A percentile compares a stretch with the other conserved stretches of the same genome.
phyloP scores from a whole-genome alignment of 2,113 vertebrate genomes.

The Chloropsis cyanopogon region DNA sequence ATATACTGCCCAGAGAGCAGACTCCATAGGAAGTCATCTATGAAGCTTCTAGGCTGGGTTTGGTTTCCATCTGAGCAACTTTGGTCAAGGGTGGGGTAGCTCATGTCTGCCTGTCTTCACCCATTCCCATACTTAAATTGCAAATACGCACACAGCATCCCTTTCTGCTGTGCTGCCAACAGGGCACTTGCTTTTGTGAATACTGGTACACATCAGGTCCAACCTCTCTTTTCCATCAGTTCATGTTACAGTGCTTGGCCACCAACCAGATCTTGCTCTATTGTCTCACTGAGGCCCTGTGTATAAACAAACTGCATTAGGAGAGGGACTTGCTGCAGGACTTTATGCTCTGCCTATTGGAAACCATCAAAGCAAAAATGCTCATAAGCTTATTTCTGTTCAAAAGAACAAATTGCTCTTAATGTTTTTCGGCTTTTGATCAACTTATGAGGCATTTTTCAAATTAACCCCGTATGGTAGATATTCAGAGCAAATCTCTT shows the following conservation, averaged over 20 bases:
- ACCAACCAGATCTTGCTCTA: background rate
- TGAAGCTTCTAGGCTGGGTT: background rate
- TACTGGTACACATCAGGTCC: background rate
- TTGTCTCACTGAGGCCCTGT: background rate
- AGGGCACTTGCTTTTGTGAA: background rate
- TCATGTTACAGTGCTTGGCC: constrained; percentile 4
- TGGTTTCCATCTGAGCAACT: background rate
- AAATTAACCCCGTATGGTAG: background rate
- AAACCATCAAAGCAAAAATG: constrained; percentile 39
- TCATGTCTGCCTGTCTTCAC: background rate
- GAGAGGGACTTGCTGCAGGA: background rate
- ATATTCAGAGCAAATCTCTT: background rate
- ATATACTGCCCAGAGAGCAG: background rate
- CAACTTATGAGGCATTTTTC: constrained; percentile 16
- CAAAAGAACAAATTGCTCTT: constrained; percentile 52
- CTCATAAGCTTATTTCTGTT: constrained; percentile 43
- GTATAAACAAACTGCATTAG: background rate
- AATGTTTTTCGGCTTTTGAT: constrained; percentile 61
- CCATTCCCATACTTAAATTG: background rate
- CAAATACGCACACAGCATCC: background rate
- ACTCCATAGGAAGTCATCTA: background rate
- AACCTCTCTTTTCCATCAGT: background rate
- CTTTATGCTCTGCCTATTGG: constrained; percentile 11
- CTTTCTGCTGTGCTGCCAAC: background rate
- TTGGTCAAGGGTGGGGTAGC: background rate